phyloP scores from a whole-genome alignment of 2,888 invertebrate species.

The Drosophila monieri region DNA sequence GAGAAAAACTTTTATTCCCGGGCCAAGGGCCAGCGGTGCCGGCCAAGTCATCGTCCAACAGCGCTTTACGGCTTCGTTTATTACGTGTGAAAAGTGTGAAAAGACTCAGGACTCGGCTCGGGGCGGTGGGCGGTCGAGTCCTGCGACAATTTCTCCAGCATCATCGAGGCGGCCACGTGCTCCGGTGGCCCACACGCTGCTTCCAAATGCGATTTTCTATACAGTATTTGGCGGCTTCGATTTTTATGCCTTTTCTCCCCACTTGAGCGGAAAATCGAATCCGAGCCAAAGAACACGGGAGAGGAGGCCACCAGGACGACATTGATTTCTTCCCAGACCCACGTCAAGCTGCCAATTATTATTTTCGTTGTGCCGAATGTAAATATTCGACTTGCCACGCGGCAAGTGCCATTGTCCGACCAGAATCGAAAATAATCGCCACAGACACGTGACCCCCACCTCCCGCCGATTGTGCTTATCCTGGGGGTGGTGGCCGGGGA shows the following conservation, averaged over 20 bases:
- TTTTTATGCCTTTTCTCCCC: constrained; percentile 26
- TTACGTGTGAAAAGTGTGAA: constrained; percentile 72
- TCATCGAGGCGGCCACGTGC: constrained; percentile 62
- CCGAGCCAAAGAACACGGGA: background rate
- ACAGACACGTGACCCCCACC: constrained; percentile 41
- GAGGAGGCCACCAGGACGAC: background rate
- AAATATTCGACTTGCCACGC: constrained; percentile 36
- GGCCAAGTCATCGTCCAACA: constrained; percentile 45
- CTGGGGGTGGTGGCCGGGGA: constrained; percentile 5
- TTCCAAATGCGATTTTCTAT: constrained; percentile 55
- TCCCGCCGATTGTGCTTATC: constrained; percentile 1
- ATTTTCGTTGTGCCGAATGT: constrained; percentile 22
- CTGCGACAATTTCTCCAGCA: constrained; percentile 59
- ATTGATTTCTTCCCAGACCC: background rate
- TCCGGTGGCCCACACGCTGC: constrained; percentile 54
- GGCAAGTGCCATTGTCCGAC: constrained; percentile 5
- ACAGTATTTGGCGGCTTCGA: constrained; percentile 11
- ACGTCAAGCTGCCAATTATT: constrained; percentile 22
- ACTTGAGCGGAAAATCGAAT: constrained; percentile 18
- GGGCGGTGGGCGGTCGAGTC: constrained; percentile 6
- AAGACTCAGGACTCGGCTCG: background rate
- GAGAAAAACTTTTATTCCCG: constrained; percentile 56
- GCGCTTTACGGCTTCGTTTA: constrained; percentile 75
- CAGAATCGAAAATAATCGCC: constrained; percentile 38
- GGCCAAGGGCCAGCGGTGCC: constrained; percentile 38